Evolutionary conservation across 2,797 vertebrate genomes (phyloP).

Genomic region (Crenichthys baileyi): DNA sequence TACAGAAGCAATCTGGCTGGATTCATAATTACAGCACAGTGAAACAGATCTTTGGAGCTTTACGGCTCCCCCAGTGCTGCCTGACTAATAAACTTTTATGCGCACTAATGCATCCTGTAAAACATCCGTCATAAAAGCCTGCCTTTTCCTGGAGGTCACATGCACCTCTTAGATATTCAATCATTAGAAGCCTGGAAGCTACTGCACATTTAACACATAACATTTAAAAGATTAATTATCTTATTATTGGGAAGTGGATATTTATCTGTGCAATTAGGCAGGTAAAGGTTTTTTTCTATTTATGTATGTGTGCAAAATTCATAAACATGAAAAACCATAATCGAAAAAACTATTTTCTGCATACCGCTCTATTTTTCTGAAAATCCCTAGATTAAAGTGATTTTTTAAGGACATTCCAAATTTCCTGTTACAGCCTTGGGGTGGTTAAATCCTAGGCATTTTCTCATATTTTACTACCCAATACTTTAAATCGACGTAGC

Average conservation of each 20-base stretch:
- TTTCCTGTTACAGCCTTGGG: constrained; percentile 54
- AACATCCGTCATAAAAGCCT: constrained; percentile 64
- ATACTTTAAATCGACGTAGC: constrained; percentile 63
- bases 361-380: constrained; percentile 24
- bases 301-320: background rate
- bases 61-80: constrained; percentile 54
- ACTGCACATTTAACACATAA: constrained; percentile 12
- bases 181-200: constrained; percentile 41
- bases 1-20: constrained; percentile 9
- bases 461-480: constrained; percentile 52
- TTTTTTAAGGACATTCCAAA: constrained; percentile 56
- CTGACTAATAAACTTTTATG: constrained; percentile 77
- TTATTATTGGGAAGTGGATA: constrained; percentile 8
- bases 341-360: constrained; percentile 32
- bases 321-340: background rate
- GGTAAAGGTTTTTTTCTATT: background rate
- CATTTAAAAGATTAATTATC: background rate
- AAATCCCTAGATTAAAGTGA: constrained; percentile 59
- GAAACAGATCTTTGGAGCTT: constrained; percentile 43
- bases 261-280: constrained; percentile 15
- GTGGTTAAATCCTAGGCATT: constrained; percentile 68
- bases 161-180: constrained; percentile 51
- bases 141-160: constrained; percentile 63
- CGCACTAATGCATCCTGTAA: constrained; percentile 76
- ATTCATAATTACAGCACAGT: constrained; percentile 34